Conservation (phyloP, 2,113 vertebrate species). For the Cryptotis parvus region DNA sequence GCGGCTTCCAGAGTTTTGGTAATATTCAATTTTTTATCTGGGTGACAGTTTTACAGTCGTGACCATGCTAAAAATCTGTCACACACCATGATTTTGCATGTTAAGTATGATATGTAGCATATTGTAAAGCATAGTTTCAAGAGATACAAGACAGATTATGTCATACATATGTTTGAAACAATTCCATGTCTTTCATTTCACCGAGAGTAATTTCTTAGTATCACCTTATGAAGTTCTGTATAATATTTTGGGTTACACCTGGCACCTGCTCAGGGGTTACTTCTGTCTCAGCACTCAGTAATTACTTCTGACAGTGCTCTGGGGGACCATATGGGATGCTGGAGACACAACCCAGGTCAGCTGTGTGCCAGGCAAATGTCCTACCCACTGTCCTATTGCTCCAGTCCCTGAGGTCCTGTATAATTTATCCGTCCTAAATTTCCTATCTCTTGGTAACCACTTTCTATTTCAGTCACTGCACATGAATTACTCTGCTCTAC, state of each 20-base stretch:
- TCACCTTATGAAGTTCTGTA: neutral
- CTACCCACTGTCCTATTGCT: too few species aligned
- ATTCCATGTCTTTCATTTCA: neutral
- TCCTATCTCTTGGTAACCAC: neutral
- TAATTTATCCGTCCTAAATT: slow-evolving; percentile 29
- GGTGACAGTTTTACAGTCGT: neutral
- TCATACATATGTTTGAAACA: slow-evolving; percentile 13
- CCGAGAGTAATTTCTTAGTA: neutral
- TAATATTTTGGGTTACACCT: too few species aligned
- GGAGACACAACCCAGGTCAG: too few species aligned
- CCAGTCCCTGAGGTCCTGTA: neutral
- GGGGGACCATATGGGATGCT: too few species aligned
- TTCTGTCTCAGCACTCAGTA: too few species aligned
- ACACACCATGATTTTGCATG: neutral
- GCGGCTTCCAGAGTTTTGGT: neutral
- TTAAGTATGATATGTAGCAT: neutral
- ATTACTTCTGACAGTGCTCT: too few species aligned
- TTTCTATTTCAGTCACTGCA: neutral
- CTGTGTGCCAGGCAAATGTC: too few species aligned
- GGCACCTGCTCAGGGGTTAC: too few species aligned
- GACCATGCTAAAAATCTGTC: neutral
- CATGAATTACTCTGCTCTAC: neutral
- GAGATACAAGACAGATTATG: neutral
- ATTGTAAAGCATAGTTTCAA: neutral
- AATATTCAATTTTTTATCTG: slow-evolving; percentile 5